Evolutionary conservation across 2,888 invertebrate species (phyloP), one percentile per base, ranked within the genome.

Genomic region (Epiblema foenella): DNA sequence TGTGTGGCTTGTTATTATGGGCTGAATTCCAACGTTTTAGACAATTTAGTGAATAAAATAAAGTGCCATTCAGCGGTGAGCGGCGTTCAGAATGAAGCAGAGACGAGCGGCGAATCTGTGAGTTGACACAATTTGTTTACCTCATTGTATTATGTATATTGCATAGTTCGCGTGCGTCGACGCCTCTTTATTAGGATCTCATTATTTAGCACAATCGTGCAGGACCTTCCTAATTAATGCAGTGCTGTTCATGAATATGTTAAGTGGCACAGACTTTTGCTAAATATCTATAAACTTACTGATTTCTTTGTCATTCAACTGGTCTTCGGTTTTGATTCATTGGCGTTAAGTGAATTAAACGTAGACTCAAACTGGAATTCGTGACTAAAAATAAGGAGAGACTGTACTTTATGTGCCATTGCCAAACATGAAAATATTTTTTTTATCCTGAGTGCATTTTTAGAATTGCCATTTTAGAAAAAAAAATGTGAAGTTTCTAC

Each of bases 1-100:
- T 92, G 92, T 91, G 73, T 92, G 89, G 91, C 87, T 88, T 92
- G 93, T 85, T 92, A 92, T 87, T 91, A 89, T 77, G 87, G 85
- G 63, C 79, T 91, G 65, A 89, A 88, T 77, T 89, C 90, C 70
- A 84, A 79, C 79, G 79, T 89, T 82, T 80, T 92, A 72, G 83
- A 85, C 71, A 86, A 83, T 75, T 89, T 87, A 75, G 82, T 91
- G 77, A 84, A 87, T 75, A 84, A 88, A 84, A 78, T 89, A 74
- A 86, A 87, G 89, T 88, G 87, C 85, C 88, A 89, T 87, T 87
- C 89, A 72, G 78, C 84, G 75, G 79, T 79, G 71, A 84, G 83
- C 72, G 80, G 78, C 58, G 77, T 78, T 57, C 79, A 82, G 68
- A 80, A 81, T 56, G 79, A 80, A 60, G 70, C 74, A 60, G 74